Evolutionary conservation across 2,888 invertebrate species (phyloP), one percentile per base, ranked within the genome.

Genomic region (Lasioglossum leucozonium): DNA sequence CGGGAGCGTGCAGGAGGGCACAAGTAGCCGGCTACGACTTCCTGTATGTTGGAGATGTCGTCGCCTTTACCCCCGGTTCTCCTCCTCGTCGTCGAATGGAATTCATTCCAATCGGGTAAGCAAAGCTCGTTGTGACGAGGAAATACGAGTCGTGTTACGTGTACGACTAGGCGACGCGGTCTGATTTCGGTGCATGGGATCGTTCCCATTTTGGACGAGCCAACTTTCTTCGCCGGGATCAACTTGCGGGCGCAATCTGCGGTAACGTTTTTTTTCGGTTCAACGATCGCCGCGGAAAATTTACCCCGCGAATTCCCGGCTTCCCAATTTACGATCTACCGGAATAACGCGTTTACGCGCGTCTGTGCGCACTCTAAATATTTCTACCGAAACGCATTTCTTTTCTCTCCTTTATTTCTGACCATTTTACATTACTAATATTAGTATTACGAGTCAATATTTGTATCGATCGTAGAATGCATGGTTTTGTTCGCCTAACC

Each of bases 101-200:
- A 88, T 89, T 88, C 87, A 85, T 88, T 89, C 87, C 90, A 77
- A 90, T 83, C 73, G 87, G 85, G 87, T 85, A 83, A 79, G 83
- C 90, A 84, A 78, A 76, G 74, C 81, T 87, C 87, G 81, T 87
- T 87, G 75, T 82, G 85, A 87, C 88, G 82, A 83, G 79, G 79
- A 82, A 85, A 80, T 82, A 87, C 79, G 81, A 85, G 87, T 79
- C 85, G 83, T 78, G 82, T 88, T 87, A 86, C 85, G 88, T 88
- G 86, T 79, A 79, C 82, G 58, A 62, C 58, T 62, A 51, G 83
- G 79, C 77, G 79, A 77, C 79, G 76, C 80, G 80, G 78, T 47
- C 82, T 51, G 89, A 82, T 85, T 87, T 89, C 67, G 83, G 69
- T 69, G 83, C 76, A 69, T 40, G 44, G 51, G 72, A 75, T 74